Conservation (phyloP, 2,797 vertebrate genomes). For the Chelidonichthys spinosus region DNA sequence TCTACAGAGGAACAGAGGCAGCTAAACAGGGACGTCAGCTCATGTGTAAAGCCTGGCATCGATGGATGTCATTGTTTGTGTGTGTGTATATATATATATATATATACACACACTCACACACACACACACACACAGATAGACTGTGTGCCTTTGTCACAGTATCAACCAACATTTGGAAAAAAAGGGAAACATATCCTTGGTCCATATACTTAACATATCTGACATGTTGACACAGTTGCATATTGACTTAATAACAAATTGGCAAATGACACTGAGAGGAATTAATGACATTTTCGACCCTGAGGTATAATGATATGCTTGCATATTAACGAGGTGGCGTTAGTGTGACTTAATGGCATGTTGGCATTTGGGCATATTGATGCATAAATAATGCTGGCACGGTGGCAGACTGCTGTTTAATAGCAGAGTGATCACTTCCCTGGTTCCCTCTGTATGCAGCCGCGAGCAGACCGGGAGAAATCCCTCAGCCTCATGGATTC, state of each 20-base stretch:
- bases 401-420: background rate
- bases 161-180: background rate
- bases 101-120: too few relatives aligned
- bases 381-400: too few relatives aligned
- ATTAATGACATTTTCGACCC: constrained; percentile 15
- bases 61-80: too few relatives aligned
- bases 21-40: background rate
- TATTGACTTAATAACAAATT: constrained; percentile 20
- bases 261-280: constrained; percentile 14
- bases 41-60: background rate
- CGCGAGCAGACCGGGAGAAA: background rate
- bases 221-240: background rate
- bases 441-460: background rate
- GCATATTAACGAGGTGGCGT: constrained; percentile 23
- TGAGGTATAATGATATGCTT: constrained; percentile 12
- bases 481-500: background rate
- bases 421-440: background rate
- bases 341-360: background rate
- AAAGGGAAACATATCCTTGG: background rate
- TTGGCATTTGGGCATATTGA: background rate
- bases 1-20: background rate
- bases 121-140: background rate
- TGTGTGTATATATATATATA: background rate
- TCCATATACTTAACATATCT: background rate
- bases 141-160: background rate